phyloP scores from a whole-genome alignment of 2,797 vertebrate genomes.

The Melanotaenia parkinsoni region DNA sequence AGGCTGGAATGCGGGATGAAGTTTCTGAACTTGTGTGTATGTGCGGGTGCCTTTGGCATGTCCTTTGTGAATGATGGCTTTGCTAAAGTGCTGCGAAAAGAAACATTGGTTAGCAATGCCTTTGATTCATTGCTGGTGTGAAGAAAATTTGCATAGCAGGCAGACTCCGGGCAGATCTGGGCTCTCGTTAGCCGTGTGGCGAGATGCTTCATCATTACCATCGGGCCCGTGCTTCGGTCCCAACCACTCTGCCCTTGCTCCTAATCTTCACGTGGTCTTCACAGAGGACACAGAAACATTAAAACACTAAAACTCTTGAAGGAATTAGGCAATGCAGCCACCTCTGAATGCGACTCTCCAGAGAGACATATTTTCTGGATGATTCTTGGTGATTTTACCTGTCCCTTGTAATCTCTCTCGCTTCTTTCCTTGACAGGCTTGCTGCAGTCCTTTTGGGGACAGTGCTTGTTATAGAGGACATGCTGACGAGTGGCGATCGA shows the following conservation, averaged over 20 bases:
- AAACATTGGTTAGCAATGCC: conserved; percentile 73
- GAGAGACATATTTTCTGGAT: background rate
- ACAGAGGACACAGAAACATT: conserved; percentile 14
- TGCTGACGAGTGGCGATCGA: conserved; percentile 79
- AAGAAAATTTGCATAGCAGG: conserved; percentile 77
- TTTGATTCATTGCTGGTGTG: conserved; percentile 78
- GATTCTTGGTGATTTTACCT: conserved; percentile 32
- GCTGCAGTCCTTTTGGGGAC: conserved; percentile 77
- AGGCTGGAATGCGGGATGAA: conserved; percentile 10
- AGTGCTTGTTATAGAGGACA: conserved; percentile 78
- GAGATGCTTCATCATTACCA: conserved; percentile 79
- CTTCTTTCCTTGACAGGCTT: conserved; percentile 52
- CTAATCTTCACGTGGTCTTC: conserved; percentile 57
- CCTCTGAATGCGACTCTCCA: background rate
- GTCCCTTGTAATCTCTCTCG: conserved; percentile 20
- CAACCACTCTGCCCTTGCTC: conserved; percentile 63
- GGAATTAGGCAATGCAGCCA: conserved; percentile 40
- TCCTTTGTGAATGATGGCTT: conserved; percentile 79
- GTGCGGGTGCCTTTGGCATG: conserved; percentile 58
- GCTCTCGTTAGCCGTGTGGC: conserved; percentile 76
- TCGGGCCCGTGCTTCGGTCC: conserved; percentile 49
- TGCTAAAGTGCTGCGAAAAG: conserved; percentile 79
- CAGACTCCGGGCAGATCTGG: conserved; percentile 74
- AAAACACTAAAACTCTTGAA: conserved; percentile 2
- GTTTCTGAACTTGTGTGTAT: conserved; percentile 2